These are phyloP conservation scores for Bubalus kerabau DNA, from an alignment of 2,113 vertebrate species.

Conservation along the genomic window DNA sequence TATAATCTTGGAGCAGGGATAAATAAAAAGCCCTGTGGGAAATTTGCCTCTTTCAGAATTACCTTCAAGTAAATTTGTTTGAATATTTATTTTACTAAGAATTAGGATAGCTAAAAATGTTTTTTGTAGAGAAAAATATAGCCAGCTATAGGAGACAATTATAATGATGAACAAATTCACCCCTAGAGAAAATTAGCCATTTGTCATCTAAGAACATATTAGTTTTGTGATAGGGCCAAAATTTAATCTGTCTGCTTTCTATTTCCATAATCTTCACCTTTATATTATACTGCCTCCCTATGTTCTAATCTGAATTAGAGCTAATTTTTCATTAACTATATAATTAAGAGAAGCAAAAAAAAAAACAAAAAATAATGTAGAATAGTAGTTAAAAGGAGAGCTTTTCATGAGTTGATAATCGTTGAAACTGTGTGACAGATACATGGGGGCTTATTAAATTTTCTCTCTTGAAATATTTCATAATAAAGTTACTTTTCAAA, in stretches of 20 bases:
- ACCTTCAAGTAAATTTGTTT: background rate
- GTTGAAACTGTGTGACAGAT: background rate
- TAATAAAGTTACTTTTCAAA: background rate
- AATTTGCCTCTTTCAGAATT: background rate
- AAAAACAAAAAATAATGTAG: background rate
- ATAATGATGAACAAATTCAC: background rate
- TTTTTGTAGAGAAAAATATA: background rate
- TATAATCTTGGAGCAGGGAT: background rate
- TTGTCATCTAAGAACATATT: background rate
- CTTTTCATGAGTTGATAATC: background rate
- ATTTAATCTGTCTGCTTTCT: background rate
- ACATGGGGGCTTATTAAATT: background rate
- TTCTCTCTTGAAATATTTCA: background rate
- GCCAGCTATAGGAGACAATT: background rate
- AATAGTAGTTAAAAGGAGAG: background rate
- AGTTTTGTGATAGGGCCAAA: background rate
- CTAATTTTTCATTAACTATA: background rate
- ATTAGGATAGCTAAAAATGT: conserved; percentile 6
- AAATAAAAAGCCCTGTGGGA: background rate
- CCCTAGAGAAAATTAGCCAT: background rate
- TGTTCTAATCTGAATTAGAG: conserved; percentile 16
- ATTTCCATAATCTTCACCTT: background rate
- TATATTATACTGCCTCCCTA: conserved; percentile 51
- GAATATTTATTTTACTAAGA: conserved; percentile 18
- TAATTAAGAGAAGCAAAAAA: background rate